These are phyloP conservation scores for Apamea epomidion DNA, from an alignment of 2,888 invertebrate genomes.

Conservation along the genomic window DNA sequence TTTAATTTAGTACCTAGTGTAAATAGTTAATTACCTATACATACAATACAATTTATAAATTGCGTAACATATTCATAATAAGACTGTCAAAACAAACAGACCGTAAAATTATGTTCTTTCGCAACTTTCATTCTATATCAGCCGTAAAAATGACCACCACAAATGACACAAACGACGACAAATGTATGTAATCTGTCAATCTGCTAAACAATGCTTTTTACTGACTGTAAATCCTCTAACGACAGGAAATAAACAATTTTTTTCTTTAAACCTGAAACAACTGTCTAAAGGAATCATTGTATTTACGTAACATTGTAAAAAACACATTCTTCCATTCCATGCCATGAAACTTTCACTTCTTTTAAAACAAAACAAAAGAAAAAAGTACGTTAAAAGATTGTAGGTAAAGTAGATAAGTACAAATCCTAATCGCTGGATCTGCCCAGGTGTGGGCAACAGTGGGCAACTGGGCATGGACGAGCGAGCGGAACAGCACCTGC, in stretches of 20 bases:
- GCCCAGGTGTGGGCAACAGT: conserved; percentile 82
- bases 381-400: conserved; percentile 63
- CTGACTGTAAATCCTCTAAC: neutral
- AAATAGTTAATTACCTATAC: no score
- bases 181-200: neutral
- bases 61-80: neutral
- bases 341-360: conserved; percentile 57
- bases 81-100: neutral
- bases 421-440: conserved; percentile 76
- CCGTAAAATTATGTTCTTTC: neutral
- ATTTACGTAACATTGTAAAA: neutral
- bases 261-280: neutral
- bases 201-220: neutral
- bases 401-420: conserved; percentile 60
- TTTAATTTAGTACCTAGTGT: no score
- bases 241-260: neutral
- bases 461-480: conserved; percentile 73
- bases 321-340: neutral
- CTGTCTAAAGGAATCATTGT: neutral
- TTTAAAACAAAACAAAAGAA: conserved; percentile 16
- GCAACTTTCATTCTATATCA: neutral
- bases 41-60: no score
- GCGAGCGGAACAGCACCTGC: conserved; percentile 88
- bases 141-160: neutral
- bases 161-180: no score